Evolutionary conservation across 2,113 vertebrate genomes (phyloP), one percentile per base, ranked within the genome.

Genomic region (Rhinolophus sinicus): DNA sequence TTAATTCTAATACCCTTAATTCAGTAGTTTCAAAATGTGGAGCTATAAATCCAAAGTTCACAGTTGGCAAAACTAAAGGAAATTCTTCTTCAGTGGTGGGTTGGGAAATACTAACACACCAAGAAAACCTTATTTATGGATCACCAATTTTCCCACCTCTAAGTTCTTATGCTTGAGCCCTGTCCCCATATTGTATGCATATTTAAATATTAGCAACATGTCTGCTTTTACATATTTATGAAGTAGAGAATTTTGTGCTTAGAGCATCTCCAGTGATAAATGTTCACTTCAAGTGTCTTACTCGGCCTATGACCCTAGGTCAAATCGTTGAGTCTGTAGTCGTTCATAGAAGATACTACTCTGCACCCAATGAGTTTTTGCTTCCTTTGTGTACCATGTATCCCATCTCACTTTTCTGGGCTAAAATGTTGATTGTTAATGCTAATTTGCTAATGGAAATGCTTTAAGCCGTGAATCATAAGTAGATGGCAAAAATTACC

Each of bases 11-110:
- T 56, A 56, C 2, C 9, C 30, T 94, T 93, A 54, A 62, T 90
- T 86, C 69, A 72, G 40, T 91, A 70, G 72, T 88, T 85, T 94
- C 21, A 90, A 80, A 96, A 58, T 76, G 8, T 54, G 14, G 38
- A 77, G 8, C 13, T 76, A 33, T 38, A 94, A 69, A 85, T 91
- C 19, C 26, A 91, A 84, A 12, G 1, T 65, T 81, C 11, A 14
- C 3, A 58, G 33, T 44, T 90, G 89, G 72, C n/a, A 95, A 94
- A 84, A 21, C 60, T 35, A 67, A 85, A 94, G 82, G 19, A 28
- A 88, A 38, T 58, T 52, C 33, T 93, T 44, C 47, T 40, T 81
- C 26, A 52, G 14, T 12, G 93, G 0, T 85, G 24, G 15, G 40
- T 58, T 76, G 33, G 11, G 12, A 47, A 8, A 60, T 52, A 60